Percentiles rank a stretch among this genome's conserved stretches.
Evolutionary conservation across 2,888 invertebrate genomes (phyloP).

Genomic region (Cylloceria caligata): DNA sequence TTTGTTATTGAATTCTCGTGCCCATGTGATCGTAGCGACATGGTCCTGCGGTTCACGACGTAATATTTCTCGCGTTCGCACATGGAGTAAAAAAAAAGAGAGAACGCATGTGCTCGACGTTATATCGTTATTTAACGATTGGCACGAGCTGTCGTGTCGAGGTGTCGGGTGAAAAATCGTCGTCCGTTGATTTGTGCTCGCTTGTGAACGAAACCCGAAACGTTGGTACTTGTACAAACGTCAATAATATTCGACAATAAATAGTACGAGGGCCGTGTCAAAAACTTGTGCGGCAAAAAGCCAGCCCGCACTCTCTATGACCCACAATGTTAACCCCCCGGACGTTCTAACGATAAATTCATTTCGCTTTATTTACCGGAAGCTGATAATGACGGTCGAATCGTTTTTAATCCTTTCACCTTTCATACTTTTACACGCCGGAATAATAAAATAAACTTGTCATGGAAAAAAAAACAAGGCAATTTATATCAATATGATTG

Average conservation of each 20-base stretch:
- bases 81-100: slow-evolving; percentile 32
- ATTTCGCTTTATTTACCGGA: slow-evolving; percentile 66
- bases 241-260: slow-evolving; percentile 70
- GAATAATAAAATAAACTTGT: slow-evolving; percentile 47
- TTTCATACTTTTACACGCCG: slow-evolving; percentile 8
- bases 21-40: slow-evolving; percentile 17
- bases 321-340: slow-evolving; percentile 15
- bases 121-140: slow-evolving; percentile 65
- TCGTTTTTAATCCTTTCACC: slow-evolving; percentile 58
- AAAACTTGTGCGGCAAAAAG: slow-evolving; percentile 65
- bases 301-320: slow-evolving; percentile 36
- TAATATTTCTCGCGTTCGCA: slow-evolving; percentile 42
- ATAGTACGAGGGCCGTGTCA: slow-evolving; percentile 63
- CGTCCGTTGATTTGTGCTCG: slow-evolving; percentile 61
- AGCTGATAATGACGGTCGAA: slow-evolving; percentile 60
- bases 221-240: slow-evolving; percentile 66
- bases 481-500: slow-evolving; percentile 21
- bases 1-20: slow-evolving; percentile 56
- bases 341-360: slow-evolving; percentile 66
- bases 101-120: slow-evolving; percentile 44
- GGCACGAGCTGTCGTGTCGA: slow-evolving; percentile 61
- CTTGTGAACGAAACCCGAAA: slow-evolving; percentile 62
- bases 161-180: slow-evolving; percentile 64
- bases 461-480: slow-evolving; percentile 15
- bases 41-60: slow-evolving; percentile 26